Evolutionary conservation across 2,888 invertebrate species (phyloP), one percentile per base, ranked within the genome.

Genomic region (Volucella inflata): DNA sequence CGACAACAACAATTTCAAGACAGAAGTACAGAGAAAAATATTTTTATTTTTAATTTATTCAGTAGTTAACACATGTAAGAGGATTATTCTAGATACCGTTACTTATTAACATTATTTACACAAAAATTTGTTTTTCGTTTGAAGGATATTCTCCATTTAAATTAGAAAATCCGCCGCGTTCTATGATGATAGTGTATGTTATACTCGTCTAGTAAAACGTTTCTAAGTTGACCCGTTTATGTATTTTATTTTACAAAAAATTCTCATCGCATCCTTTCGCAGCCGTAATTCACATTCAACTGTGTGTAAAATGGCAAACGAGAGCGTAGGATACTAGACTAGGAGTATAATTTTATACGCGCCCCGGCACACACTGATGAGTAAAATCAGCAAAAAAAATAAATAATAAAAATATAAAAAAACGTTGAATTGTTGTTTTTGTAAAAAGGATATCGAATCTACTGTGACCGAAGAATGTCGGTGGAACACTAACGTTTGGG

Each of bases 211-310:
- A 21, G 21, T 21, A 21, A 21, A 21, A 21, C 21, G 21, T 21
- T 4, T 21, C 21, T 21, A 3, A 21, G 21, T 21, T 50, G 30
- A 40, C 59, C 51, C 46, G 44, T 51, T 30, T 21, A n/a, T n/a
- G n/a, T n/a, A 59, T 11, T 55, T 68, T 3, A 65, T 14, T 21
- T 40, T 46, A 55, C 14, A 14, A 72, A 10, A 68, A 51, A 65
- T 38, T 51, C 42, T 53, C 40, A 87, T 89, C 87, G 88, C 89
- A 89, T 89, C 90, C 92, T 91, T 90, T 90, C 91, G 90, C 91
- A 90, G 90, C 90, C 90, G 91, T 91, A 90, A 90, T 91, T 92
- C 91, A 91, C 92, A 91, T 89, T 91, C 89, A 91, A 92, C 92
- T 92, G 91, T 81, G 65, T 60, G 46, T 55, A 40, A 42, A 17